Evolutionary conservation across 1,140 invertebrate species (phyloP), one percentile per base, ranked within the genome.

Genomic region (Anastatus disparis): DNA sequence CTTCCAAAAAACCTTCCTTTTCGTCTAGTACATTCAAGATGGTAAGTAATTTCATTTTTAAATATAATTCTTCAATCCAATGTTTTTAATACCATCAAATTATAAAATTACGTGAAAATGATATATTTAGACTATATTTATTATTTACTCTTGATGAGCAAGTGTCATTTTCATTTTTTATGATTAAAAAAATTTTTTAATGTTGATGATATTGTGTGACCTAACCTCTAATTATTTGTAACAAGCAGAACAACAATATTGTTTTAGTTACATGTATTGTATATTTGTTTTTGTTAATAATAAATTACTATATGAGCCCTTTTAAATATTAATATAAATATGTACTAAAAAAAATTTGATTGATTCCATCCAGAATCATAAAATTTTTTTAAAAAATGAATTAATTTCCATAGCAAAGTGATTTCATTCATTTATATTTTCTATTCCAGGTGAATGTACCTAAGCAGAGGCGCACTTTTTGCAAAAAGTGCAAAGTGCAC

Each of bases 401-500:
- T n/a, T n/a, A n/a, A n/a, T n/a, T n/a, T n/a, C n/a, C n/a, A n/a
- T n/a, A n/a, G n/a, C n/a, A n/a, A n/a, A n/a, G n/a, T n/a, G n/a
- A n/a, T n/a, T n/a, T n/a, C n/a, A n/a, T n/a, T n/a, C n/a, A n/a
- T n/a, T n/a, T n/a, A n/a, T n/a, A n/a, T 52, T 61, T 73, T 52
- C 38, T 53, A 84, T 90, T 89, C 76, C 82, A 97, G 98, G 98
- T 99, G 84, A 99, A 99, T 89, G 96, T 99, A 84, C 98, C 98
- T 70, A 99, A 99, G 88, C 92, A 94, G 81, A 91, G 97, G 75
- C 91, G 94, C 77, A 99, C 98, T 62, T 99, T 97, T 86, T 99
- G 98, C 91, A 96, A 96, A 84, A 98, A 99, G 87, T 99, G 98
- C 90, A 98, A 98, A 84, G 94, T 95, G 77, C 98, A 99, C 87